A percentile compares a stretch with the other conserved stretches of the same genome.
Conservation (phyloP, 2,888 invertebrate species). For the Rhagonycha fulva region DNA sequence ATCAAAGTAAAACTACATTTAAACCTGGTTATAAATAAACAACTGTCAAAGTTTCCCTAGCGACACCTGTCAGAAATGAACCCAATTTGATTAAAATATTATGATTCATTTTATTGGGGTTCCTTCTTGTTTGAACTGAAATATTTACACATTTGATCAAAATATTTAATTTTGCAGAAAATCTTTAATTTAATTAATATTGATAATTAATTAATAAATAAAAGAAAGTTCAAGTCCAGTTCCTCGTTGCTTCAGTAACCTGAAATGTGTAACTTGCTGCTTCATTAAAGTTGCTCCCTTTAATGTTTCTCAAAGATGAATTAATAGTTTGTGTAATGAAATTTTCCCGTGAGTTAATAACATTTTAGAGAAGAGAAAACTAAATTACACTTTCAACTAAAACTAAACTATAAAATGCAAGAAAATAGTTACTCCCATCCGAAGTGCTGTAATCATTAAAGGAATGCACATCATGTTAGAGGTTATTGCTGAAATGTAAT, state of each 20-base stretch:
- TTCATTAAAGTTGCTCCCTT: not conserved
- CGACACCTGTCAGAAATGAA: too few species aligned
- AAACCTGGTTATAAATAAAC: too few species aligned
- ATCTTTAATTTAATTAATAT: too few species aligned
- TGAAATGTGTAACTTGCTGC: not conserved
- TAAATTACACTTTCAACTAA: not conserved
- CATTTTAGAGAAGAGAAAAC: not conserved
- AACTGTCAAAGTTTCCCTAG: too few species aligned
- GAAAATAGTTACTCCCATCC: not conserved
- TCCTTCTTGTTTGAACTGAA: too few species aligned
- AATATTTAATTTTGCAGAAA: too few species aligned
- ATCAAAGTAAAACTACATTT: too few species aligned
- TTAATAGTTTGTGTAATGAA: not conserved
- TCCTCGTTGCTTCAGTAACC: not conserved
- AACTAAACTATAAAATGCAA: not conserved
- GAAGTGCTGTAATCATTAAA: not conserved
- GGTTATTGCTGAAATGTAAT: conserved; percentile 19
- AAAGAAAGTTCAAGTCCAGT: too few species aligned
- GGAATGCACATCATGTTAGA: not conserved
- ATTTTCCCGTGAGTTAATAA: not conserved
- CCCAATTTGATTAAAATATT: too few species aligned
- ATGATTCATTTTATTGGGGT: too few species aligned
- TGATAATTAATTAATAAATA: too few species aligned
- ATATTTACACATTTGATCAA: too few species aligned
- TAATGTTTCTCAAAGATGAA: not conserved